Base-by-base conservation (phyloP, 2,888 invertebrate genomes). In the Cheilosia soror region DNA sequence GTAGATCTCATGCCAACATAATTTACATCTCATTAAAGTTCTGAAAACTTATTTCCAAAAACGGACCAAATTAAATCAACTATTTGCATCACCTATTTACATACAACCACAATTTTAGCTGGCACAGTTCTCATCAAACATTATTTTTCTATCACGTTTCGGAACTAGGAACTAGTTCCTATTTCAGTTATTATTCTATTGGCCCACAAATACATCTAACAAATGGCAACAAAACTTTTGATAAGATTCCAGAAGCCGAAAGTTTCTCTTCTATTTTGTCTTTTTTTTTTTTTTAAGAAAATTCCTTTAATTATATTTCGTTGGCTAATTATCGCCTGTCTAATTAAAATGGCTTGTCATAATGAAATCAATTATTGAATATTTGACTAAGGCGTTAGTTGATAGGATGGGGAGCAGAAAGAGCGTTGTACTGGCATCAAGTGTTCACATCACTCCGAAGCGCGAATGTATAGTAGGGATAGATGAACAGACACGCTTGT, bases 271-370 rank as follows among this genome's bases (percentile, higher is more conserved):
- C 2, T 47, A 1, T 15, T 15, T 20, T 20, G 20, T 20, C n/a
- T n/a, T 20, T 44, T 47, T 20, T 5, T 15, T 20, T 47, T 5
- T 6, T 4, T 3, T 37, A 11, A 11, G 37, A 37, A 75, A 75
- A 33, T 76, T 51, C 51, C 1, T 68, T 60, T 76, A 68, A 76
- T 68, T 68, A 40, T 40, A 49, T 53, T 31, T 27, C 25, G 44
- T 60, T 68, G 68, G 33, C 33, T 29, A 68, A 76, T 76, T 76
- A 76, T 33, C 58, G 58, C 42, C 13, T 15, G 27, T 31, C 76
- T 76, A 76, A 76, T 76, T 76, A 60, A 68, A 76, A 76, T 68
- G 33, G 51, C 76, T 76, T 60, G 76, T 68, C 68, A 60, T 25
- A 60, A 27, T 13, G 57, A 33, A 60, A 68, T 76, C 76, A 76